Base-by-base conservation (phyloP, 2,888 invertebrate species). In the Scaeva pyrastri region DNA sequence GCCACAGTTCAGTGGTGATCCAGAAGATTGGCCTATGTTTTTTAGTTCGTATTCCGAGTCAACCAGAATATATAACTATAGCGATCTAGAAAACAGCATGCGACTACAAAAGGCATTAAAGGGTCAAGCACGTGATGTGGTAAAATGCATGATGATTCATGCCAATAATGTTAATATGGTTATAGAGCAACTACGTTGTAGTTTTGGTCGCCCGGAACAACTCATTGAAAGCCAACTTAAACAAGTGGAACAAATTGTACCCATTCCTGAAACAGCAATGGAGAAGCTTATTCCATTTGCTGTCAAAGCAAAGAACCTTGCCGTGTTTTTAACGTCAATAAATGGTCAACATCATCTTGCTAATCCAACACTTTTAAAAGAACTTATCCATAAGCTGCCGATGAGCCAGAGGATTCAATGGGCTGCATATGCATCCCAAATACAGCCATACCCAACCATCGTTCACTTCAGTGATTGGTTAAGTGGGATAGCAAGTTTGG, bases 11-110 rank as follows among this genome's bases (percentile, higher is more conserved):
- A 75, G 77, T 19, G 81, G 81, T 1, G 73, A 70, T n/a, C 86
- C 83, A 14, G 78, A 85, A 31, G 80, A 85, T 45, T 88, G 87
- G 85, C 83, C 80, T 14, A 74, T 88, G n/a, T 88, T 88, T 39
- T 79, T 80, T 26, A 79, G 80, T 45, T 75, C 73, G 10, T 88
- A 68, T 58, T 68, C 66, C 23, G 85, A 85, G 64, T 83, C 80
- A n/a, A 88, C 88, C 1, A 60, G 75, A 21, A 58, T 82, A 7
- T 83, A 82, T 8, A 80, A 76, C 10, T 88, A 82, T 45, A 74
- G 21, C 4, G 70, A 88, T 71, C 75, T 66, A 1, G 81, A 81
- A 52, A 88, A 88, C 68, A 56, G 68, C 36, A 88, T 86, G 79
- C 81, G 88, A 8, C 56, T 88, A 16, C 88, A 88, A 45, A 72